A percentile compares a stretch with the other conserved stretches of the same genome.
Conservation (phyloP, 2,888 invertebrate genomes). For the Eupeodes latifasciatus region DNA sequence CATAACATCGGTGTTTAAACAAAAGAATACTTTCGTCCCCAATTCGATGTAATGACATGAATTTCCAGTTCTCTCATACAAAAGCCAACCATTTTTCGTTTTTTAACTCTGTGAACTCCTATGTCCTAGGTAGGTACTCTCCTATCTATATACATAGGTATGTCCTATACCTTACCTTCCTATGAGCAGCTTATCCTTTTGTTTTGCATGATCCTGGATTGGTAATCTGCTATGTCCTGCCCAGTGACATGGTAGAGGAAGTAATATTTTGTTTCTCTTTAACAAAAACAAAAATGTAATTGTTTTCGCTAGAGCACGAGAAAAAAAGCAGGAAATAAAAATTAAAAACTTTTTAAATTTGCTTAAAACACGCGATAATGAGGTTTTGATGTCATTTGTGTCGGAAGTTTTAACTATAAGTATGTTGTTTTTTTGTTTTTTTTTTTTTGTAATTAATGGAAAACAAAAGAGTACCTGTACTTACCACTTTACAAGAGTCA, state of each 20-base stretch:
- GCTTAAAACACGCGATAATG: slow-evolving; percentile 66
- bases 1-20: slow-evolving; percentile 50
- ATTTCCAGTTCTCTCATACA: slow-evolving; percentile 8
- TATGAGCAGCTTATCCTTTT: slow-evolving; percentile 51
- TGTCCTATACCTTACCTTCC: neutral
- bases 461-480: slow-evolving; percentile 16
- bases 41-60: slow-evolving; percentile 61
- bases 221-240: slow-evolving; percentile 17
- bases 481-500: neutral
- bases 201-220: slow-evolving; percentile 56
- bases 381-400: slow-evolving; percentile 63
- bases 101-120: slow-evolving; percentile 2
- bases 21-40: slow-evolving; percentile 41
- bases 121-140: neutral
- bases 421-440: slow-evolving; percentile 5
- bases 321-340: slow-evolving; percentile 18
- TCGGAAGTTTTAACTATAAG: slow-evolving; percentile 31
- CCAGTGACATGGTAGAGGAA: slow-evolving; percentile 9
- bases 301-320: slow-evolving; percentile 5
- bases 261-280: slow-evolving; percentile 18
- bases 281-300: slow-evolving; percentile 25
- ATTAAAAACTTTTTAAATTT: slow-evolving; percentile 62
- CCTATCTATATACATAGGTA: neutral
- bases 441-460: neutral
- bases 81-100: slow-evolving; percentile 11